Evolutionary conservation across 2,113 vertebrate genomes (phyloP), one percentile per base, ranked within the genome.

Genomic region (Ondatra zibethicus): DNA sequence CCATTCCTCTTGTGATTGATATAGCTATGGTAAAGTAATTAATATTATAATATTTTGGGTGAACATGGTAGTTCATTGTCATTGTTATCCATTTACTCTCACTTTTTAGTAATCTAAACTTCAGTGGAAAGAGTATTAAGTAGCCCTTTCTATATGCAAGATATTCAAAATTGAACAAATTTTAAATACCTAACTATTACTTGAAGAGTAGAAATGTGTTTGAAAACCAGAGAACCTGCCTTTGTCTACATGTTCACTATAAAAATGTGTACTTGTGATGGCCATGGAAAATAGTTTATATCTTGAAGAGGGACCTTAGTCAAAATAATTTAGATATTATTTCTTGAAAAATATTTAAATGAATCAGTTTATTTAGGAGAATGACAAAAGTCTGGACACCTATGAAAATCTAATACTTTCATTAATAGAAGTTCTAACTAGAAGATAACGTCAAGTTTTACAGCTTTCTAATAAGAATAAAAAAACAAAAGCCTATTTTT

Each of bases 101-200:
- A 52, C 1, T n/a, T 88, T 55, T 7, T 70, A 72, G 21, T 55
- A 36, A 70, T 47, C 50, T 68, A 11, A 5, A 87, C 10, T 70
- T 1, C 10, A 52, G 4, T 50, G 31, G 19, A 70, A 25, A 88
- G 0, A 36, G 6, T 10, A 16, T 5, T 27, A 23, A 88, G 3
- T 52, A 16, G 31, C 21, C 27, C 8, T 88, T 25, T 33, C 50
- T 50, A 72, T 13, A 29, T 25, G 14, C 33, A 72, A 72, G 16
- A 5, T 80, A 93, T 90, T 94, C 42, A 75, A 91, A 94, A 36
- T 0, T 3, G 73, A 91, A 81, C 50, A 45, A 95, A 45, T 33
- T 95, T 0, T 68, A 92, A 94, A 39, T 94, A 77, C 19, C 29
- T 96, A 80, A 93, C 93, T 50, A 42, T 94, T 93, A n/a, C 1